Evolutionary conservation across 1,140 invertebrate species (phyloP), one percentile per base, ranked within the genome.

Genomic region (Stegodyphus mimosarum): DNA sequence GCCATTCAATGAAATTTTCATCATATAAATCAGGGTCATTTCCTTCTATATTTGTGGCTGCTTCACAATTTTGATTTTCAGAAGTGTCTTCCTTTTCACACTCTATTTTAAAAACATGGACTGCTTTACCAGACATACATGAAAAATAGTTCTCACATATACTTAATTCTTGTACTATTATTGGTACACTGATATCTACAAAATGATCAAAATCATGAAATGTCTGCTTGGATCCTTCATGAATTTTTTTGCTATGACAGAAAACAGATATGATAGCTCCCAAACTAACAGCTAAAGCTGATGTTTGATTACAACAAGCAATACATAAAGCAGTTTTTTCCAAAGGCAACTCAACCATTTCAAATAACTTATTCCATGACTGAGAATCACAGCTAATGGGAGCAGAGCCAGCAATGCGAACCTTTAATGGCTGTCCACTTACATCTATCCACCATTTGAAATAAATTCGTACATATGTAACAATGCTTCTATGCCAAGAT

Each of bases 261-360:
- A 93, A 93, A 13, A 94, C 87, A 67, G 92, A 91, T 6, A 94
- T 90, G 6, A 89, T 91, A 53, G 90, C 91, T 5, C 92, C 91
- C 7, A 91, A 91, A 6, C 92, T 91, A 49, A 94, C 91, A 18
- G 93, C 88, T 11, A 94, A 88, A 87, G 94, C 94, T 0, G 93
- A 93, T 7, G 93, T 92, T 71, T 90, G 88, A 88, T 93, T 93
- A 86, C 93, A 94, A 84, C 93, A 93, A 10, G 92, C 91, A 50
- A 94, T 92, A 63, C 89, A 89, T n/a, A 91, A 91, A 0, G 93
- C 93, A 67, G 92, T 87, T 88, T 89, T 88, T 60, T 90, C 92
- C 0, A 94, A 88, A 3, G 93, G 94, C 33, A 94, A 89, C 87
- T 94, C 94, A 83, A 94, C 93, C 93, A 94, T 94, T 88, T 94